Base-by-base conservation (phyloP, 2,888 invertebrate genomes). In the Cybosia mesomella region DNA sequence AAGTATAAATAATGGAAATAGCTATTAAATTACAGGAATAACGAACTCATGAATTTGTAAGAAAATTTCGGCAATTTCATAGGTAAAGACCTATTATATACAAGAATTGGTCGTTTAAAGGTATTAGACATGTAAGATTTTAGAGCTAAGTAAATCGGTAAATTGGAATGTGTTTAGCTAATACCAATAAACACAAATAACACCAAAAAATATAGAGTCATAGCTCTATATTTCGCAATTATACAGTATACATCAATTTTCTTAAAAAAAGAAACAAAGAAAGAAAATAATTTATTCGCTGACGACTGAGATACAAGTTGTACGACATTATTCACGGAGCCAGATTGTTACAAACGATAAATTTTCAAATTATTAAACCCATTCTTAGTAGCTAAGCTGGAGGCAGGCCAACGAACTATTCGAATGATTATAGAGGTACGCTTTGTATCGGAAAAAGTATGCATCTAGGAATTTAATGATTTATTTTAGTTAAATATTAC, bases 251-350 rank as follows among this genome's bases (percentile, higher is more conserved):
- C 18, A 43, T 18, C 4, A 49, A 18, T n/a, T 49, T 49, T 9
- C 49, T 0, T 9, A 49, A 18, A 49, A 49, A 36, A 49, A 49
- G n/a, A 9, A 49, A 49, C 2, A 9, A n/a, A 49, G 2, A n/a
- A 49, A 49, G n/a, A n/a, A 49, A 49, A 49, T 49, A 49, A 49
- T 49, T 18, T 49, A 49, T 49, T n/a, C 49, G 49, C 49, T 49
- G 49, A n/a, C 49, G 49, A 49, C n/a, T 49, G 49, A 49, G n/a
- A 49, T n/a, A 49, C 49, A 2, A 43, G 5, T 43, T 15, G 43
- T n/a, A n/a, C 8, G n/a, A 49, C 49, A 49, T 49, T 49, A 49
- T n/a, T 49, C 49, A 49, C 49, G n/a, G 49, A 49, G 18, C 0
- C n/a, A 49, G n/a, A 49, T 43, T n/a, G 49, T 49, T 49, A 49